Evolutionary conservation across 2,797 vertebrate genomes (phyloP), one percentile per base, ranked within the genome.

Genomic region (Cacajao melanocephalus): DNA sequence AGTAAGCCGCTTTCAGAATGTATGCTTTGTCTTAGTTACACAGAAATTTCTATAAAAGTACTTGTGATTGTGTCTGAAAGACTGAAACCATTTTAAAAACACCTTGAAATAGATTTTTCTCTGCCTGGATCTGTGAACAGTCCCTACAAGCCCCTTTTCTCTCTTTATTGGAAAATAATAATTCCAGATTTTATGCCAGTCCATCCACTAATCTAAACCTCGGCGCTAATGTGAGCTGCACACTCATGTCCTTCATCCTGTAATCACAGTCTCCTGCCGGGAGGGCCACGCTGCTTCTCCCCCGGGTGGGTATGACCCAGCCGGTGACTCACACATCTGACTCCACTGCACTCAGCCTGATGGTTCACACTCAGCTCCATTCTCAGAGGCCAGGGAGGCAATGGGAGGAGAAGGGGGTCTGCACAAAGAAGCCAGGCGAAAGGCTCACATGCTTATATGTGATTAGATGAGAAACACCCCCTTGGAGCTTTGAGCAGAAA

Each of bases 251-350:
- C 57, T 85, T 41, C 14, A 11, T 84, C 13, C 33, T 61, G 26
- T 13, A 28, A 75, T 57, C n/a, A 57, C 22, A 79, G 26, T 24
- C 33, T 5, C 4, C 28, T 84, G 52, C 3, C 17, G 30, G 70
- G 39, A 80, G 19, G 70, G n/a, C 41, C 15, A 4, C 1, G 0
- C n/a, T 9, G 1, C 28, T 82, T 30, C 80, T 50, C 57, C 46
- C 7, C 3, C 0, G 6, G 17, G 17, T 76, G 11, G 3, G 1
- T 30, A 2, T 28, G 76, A 39, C 26, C 13, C 5, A 2, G 33
- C 2, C 9, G 2, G 46, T 22, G 30, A 33, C 30, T 30, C 46
- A 36, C 20, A 81, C 28, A 28, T 76, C 26, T 52, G 20, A 70
- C 24, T 33, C 20, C 24, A 28, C 10, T 17, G 39, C 4, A 7